Evolutionary conservation across 2,797 vertebrate species (phyloP).

Genomic region (Fratercula arctica): DNA sequence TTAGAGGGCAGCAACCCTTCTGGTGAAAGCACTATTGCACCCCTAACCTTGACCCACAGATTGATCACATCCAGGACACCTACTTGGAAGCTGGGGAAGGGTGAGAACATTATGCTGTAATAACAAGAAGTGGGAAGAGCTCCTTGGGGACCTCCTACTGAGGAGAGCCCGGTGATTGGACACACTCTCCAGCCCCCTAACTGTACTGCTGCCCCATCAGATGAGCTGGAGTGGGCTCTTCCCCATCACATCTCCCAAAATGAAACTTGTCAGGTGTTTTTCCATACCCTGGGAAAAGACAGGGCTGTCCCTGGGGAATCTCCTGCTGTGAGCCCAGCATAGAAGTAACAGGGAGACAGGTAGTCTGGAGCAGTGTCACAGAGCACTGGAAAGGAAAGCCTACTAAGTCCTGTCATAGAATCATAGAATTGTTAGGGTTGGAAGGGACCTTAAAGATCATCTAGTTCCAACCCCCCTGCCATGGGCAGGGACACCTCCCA

Average conservation of each 20-base stretch:
- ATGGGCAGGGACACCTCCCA: too few species aligned
- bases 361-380: background rate
- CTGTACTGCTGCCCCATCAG: fast-evolving
- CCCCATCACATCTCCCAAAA: background rate
- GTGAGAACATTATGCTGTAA: background rate
- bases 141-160: background rate
- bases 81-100: background rate
- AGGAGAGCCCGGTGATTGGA: fast-evolving
- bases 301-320: background rate
- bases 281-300: background rate
- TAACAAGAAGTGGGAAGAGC: background rate
- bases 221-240: background rate
- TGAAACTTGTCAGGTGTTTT: background rate
- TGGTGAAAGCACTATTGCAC: background rate
- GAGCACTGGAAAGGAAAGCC: background rate
- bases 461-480: too few species aligned
- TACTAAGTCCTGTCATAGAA: background rate
- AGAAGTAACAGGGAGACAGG: background rate
- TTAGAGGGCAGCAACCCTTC: background rate
- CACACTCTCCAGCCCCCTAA: background rate
- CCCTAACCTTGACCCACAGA: background rate
- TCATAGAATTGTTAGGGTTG: too few species aligned
- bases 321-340: background rate
- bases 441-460: too few species aligned
- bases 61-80: background rate